Evolutionary conservation across 2,888 invertebrate genomes (phyloP).

Genomic region (Anticlea derivata): DNA sequence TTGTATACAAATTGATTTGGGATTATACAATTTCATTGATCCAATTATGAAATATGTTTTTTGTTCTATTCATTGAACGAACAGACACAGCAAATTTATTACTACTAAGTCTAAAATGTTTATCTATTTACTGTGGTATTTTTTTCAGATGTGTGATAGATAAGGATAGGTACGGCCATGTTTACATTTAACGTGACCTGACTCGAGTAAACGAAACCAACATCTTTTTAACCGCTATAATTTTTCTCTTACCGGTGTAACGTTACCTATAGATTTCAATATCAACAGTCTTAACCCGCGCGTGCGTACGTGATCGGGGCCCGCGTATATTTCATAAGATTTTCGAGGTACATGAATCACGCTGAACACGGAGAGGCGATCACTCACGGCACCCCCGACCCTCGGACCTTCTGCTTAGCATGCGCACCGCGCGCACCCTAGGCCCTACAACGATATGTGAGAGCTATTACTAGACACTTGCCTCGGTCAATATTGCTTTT

Average conservation of each 20-base stretch:
- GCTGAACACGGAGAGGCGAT: conserved; percentile 79
- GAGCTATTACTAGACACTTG: conserved; percentile 84
- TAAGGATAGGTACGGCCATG: background rate
- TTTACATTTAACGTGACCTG: conserved; percentile 16
- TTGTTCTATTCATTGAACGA: too few relatives aligned
- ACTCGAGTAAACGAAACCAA: conserved; percentile 36
- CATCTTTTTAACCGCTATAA: conserved; percentile 37
- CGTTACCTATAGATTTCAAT: conserved; percentile 82
- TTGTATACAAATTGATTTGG: conserved; percentile 32
- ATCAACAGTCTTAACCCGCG: conserved; percentile 82
- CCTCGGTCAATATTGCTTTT: conserved; percentile 81
- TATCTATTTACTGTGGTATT: too few relatives aligned
- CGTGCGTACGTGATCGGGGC: conserved; percentile 76
- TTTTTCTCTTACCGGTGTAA: conserved; percentile 60
- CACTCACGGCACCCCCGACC: conserved; percentile 76
- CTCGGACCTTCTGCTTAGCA: conserved; percentile 79
- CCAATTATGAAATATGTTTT: conserved; percentile 4
- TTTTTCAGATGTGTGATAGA: background rate
- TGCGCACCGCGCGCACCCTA: conserved; percentile 75
- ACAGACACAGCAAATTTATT: too few relatives aligned
- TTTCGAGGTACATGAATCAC: conserved; percentile 84
- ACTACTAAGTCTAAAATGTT: too few relatives aligned
- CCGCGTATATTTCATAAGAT: conserved; percentile 84
- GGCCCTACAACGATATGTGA: conserved; percentile 82
- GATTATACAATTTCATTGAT: conserved; percentile 19